Evolutionary conservation across 1,140 invertebrate genomes (phyloP).

Genomic region (Dysdera silvatica): DNA sequence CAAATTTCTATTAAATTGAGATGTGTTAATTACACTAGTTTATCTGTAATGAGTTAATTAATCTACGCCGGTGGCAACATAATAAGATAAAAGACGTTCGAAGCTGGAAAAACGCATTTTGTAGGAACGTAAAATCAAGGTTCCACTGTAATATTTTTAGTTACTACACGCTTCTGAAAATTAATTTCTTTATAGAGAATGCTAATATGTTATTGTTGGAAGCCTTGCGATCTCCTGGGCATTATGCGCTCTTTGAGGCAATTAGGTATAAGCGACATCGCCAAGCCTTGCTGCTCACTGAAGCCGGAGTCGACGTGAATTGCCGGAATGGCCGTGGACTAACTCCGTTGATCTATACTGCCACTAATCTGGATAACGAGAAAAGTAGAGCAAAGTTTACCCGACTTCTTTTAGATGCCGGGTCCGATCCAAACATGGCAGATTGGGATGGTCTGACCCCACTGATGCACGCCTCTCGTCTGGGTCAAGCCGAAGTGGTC

Average conservation of each 20-base stretch:
- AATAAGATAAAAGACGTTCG: too few species aligned
- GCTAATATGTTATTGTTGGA: too few species aligned
- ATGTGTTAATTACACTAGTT: too few species aligned
- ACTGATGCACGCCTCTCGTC: slow-evolving; percentile 37
- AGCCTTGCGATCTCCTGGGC: too few species aligned
- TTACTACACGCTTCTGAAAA: too few species aligned
- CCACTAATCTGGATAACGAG: slow-evolving; percentile 24
- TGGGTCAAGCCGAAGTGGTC: slow-evolving; percentile 33
- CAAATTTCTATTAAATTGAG: too few species aligned
- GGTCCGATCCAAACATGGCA: slow-evolving; percentile 36
- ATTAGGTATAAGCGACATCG: slow-evolving; percentile 21
- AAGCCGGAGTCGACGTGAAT: slow-evolving; percentile 36
- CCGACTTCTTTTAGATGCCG: slow-evolving; percentile 33
- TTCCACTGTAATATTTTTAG: too few species aligned
- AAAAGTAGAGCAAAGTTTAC: slow-evolving; percentile 28
- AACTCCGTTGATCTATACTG: slow-evolving; percentile 34
- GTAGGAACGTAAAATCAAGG: too few species aligned
- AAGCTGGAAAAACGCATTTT: too few species aligned
- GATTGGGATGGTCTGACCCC: slow-evolving; percentile 36
- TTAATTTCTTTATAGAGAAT: too few species aligned
- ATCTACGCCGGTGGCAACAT: too few species aligned
- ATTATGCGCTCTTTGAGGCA: slow-evolving; percentile 22
- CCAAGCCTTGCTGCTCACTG: slow-evolving; percentile 35
- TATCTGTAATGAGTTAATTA: too few species aligned
- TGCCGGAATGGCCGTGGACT: slow-evolving; percentile 34